These are phyloP conservation scores for Oligia strigilis DNA, from an alignment of 2,888 invertebrate genomes.

Conservation along the genomic window DNA sequence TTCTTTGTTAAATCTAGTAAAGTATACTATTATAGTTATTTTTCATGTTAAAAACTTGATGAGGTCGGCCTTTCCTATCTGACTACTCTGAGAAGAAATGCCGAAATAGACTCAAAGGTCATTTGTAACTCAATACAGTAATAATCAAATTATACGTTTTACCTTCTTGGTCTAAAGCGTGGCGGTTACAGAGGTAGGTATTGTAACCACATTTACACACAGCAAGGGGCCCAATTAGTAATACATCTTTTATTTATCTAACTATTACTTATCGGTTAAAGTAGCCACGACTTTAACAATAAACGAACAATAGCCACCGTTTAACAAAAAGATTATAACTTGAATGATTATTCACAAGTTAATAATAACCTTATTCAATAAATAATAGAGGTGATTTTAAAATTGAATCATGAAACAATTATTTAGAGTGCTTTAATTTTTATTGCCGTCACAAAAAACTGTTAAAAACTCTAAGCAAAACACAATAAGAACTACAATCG, in stretches of 20 bases:
- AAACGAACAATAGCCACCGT: conserved; percentile 49
- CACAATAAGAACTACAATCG: conserved; percentile 31
- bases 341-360: background rate
- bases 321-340: conserved; percentile 43
- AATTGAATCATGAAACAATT: conserved; percentile 5
- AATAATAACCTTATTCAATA: conserved; percentile 14
- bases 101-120: too few species aligned
- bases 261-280: conserved; percentile 63
- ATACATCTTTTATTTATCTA: conserved; percentile 57
- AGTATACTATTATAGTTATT: background rate
- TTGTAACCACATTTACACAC: conserved; percentile 4
- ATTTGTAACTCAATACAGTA: conserved; percentile 1
- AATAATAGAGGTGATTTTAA: conserved; percentile 19
- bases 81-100: too few species aligned
- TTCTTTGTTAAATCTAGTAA: background rate
- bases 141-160: conserved; percentile 18
- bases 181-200: conserved; percentile 17
- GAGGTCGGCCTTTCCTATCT: too few species aligned
- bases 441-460: conserved; percentile 9
- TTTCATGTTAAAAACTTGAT: background rate
- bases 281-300: conserved; percentile 67
- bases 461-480: background rate
- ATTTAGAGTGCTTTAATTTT: conserved; percentile 12
- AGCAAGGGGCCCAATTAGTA: conserved; percentile 52
- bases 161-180: background rate